A percentile compares a stretch with the other conserved stretches of the same genome.
Conservation (phyloP, 2,888 invertebrate species). For the Darwinula stevensoni region DNA sequence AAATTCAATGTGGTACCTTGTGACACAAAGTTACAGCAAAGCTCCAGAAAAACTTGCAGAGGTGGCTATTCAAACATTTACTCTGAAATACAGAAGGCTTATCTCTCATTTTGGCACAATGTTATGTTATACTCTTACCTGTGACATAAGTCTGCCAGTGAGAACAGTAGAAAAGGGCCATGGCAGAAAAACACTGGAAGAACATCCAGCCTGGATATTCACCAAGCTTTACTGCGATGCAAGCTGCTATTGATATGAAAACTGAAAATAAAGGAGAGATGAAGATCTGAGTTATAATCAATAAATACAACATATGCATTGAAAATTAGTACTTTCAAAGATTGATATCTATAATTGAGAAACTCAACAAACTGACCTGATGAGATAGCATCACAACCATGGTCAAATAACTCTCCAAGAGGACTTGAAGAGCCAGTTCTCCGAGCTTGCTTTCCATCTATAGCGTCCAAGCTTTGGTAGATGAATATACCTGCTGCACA, state of each 20-base stretch:
- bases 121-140: constrained; percentile 21
- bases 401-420: constrained; percentile 92
- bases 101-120: background rate
- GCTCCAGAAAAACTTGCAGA: no score
- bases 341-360: no score
- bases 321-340: background rate
- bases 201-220: constrained; percentile 78
- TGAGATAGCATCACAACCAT: constrained; percentile 95
- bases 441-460: constrained; percentile 96
- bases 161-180: constrained; percentile 87
- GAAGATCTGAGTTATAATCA: background rate
- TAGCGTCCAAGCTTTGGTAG: constrained; percentile 93
- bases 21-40: no score
- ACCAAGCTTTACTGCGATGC: constrained; percentile 73
- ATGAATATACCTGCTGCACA: constrained; percentile 80
- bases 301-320: background rate
- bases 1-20: no score
- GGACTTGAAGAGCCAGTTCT: constrained; percentile 72
- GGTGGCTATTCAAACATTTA: no score
- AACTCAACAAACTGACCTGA: constrained; percentile 29
- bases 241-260: constrained; percentile 86
- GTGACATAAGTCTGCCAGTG: constrained; percentile 99
- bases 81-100: no score
- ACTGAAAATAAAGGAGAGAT: constrained; percentile 20
- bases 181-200: constrained; percentile 76